Base-by-base conservation (phyloP, 2,797 vertebrate species). In the Miichthys miiuy region DNA sequence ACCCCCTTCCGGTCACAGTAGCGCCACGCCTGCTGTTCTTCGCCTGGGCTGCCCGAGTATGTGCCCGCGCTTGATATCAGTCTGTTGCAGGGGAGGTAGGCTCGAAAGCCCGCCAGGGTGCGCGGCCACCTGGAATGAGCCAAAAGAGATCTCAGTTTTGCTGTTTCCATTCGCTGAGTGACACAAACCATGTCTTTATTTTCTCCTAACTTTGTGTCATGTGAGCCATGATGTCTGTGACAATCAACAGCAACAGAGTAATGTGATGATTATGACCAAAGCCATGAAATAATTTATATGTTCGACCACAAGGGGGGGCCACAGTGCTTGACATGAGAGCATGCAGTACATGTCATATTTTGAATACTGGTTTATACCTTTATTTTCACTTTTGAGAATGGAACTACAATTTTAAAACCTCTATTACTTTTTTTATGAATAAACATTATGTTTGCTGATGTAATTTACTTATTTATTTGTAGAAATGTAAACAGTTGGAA, bases 71-170 rank as follows among this genome's bases (percentile, higher is more conserved):
- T 96, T 0, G 96, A 95, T 0, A 95, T 95, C 6, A 97, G 93
- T 11, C 96, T 95, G 18, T 96, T 96, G 67, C 98, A 99, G 81
- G 97, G 95, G 61, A 98, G 94, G 88, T 97, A 95, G 0, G 97
- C 96, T 12, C 96, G 97, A 84, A 99, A 97, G 88, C 98, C 98
- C 1, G 98, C 97, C 91, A 98, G 84, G 0, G 98, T 99, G 61
- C 98, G 96, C 3, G 98, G 97, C 98, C 98, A 99, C 91, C 98
- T 99, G 87, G 23, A 72, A 23, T 66, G 34, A 73, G 72, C 16
- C 21, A 38, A 23, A 23, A 57, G 5, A 54, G 63, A 55, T 34
- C 21, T 55, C 54, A 58, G 38, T 27, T 38, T 23, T 20, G 27
- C 27, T n/a, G 46, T 21, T 51, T 69, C 16, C 13, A 23, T 9